Percentiles rank a stretch among this genome's conserved stretches.
Evolutionary conservation across 1,140 invertebrate species (phyloP).

Genomic region (Potamilus streckersoni): DNA sequence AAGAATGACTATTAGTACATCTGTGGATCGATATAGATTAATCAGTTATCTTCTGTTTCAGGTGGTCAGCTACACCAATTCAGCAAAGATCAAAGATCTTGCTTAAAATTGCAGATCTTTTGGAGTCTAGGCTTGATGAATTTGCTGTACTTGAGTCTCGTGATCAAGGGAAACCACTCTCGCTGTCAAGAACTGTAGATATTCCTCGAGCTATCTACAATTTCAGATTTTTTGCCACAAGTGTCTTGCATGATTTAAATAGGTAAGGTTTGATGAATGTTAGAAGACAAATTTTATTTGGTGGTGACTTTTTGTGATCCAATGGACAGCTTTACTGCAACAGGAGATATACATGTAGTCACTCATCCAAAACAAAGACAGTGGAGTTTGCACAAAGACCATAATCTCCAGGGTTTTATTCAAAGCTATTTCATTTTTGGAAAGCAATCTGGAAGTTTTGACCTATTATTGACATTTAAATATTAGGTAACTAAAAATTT

Average conservation of each 20-base stretch:
- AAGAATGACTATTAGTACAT: too few relatives aligned
- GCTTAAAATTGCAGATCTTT: constrained; percentile 70
- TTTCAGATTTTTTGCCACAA: constrained; percentile 73
- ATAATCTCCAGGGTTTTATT: too few relatives aligned
- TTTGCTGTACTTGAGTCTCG: constrained; percentile 72
- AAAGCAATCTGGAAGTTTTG: too few relatives aligned
- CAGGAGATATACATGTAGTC: too few relatives aligned
- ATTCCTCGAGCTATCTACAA: constrained; percentile 74
- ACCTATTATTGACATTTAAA: too few relatives aligned
- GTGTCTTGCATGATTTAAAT: constrained; percentile 67
- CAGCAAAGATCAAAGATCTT: constrained; percentile 52
- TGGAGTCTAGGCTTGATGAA: constrained; percentile 70
- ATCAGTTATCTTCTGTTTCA: constrained; percentile 15
- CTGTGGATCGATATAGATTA: too few relatives aligned
- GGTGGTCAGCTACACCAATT: constrained; percentile 57
- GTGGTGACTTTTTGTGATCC: background rate
- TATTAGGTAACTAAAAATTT: too few relatives aligned
- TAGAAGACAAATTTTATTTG: background rate
- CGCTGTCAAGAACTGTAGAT: constrained; percentile 70
- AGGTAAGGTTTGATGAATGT: constrained; percentile 50
- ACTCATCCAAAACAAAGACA: too few relatives aligned
- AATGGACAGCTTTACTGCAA: too few relatives aligned
- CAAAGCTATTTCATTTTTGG: too few relatives aligned
- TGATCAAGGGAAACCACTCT: constrained; percentile 75
- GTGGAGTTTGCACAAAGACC: too few relatives aligned